These are phyloP conservation scores for Heterohyrax brucei DNA, from an alignment of 2,797 vertebrate genomes.

Conservation along the genomic window DNA sequence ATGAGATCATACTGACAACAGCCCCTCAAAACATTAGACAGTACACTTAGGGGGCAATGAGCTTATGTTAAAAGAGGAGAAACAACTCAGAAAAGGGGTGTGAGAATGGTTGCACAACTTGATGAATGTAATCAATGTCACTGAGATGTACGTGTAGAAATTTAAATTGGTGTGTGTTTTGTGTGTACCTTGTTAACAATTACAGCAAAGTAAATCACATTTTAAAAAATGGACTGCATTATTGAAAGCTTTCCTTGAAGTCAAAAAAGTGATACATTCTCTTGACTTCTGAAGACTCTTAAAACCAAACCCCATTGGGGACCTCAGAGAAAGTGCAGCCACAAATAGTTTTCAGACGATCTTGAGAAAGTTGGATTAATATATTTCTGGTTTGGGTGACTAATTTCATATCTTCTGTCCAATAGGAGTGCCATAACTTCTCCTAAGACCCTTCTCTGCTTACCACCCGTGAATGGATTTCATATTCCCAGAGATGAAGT, in stretches of 20 bases:
- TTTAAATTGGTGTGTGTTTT: neutral
- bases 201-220: neutral
- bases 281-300: neutral
- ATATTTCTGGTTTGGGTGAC: conserved; percentile 35
- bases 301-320: conserved; percentile 8
- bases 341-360: conserved; percentile 40
- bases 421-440: conserved; percentile 67
- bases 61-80: neutral
- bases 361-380: conserved; percentile 52
- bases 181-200: neutral
- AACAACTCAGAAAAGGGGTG: neutral
- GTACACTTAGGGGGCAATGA: neutral
- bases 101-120: neutral
- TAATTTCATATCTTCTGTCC: conserved; percentile 71
- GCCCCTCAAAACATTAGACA: neutral
- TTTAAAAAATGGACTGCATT: neutral
- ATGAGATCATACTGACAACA: neutral
- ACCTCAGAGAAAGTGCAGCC: neutral
- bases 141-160: neutral
- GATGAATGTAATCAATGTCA: neutral
- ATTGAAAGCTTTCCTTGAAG: neutral
- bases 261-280: neutral
- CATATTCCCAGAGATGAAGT: conserved; percentile 71
- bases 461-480: conserved; percentile 71
- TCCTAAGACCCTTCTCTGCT: conserved; percentile 26